Evolutionary conservation across 2,113 vertebrate species (phyloP).

Genomic region (Hemiscyllium ocellatum): DNA sequence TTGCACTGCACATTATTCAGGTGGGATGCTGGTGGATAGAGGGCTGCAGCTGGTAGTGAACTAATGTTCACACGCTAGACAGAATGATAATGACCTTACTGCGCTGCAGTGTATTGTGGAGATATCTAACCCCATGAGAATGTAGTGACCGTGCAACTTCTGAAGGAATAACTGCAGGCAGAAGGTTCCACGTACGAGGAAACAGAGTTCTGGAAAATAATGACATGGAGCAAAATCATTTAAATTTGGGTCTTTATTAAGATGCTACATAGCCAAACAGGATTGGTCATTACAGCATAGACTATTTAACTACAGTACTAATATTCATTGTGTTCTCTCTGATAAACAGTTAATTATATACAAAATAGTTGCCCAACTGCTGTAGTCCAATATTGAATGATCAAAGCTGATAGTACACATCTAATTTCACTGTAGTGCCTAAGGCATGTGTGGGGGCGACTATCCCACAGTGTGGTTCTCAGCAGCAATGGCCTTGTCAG

Average conservation of each 20-base stretch:
- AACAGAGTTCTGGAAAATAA: constrained; percentile 44
- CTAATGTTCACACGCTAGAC: too few relatives aligned
- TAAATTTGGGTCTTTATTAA: constrained; percentile 75
- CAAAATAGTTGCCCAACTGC: constrained; percentile 68
- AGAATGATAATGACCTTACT: neutral
- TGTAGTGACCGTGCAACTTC: neutral
- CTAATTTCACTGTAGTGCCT: constrained; percentile 50
- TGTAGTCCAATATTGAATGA: constrained; percentile 60
- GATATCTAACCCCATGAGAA: neutral
- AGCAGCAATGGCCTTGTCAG: constrained; percentile 56
- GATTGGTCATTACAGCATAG: constrained; percentile 77
- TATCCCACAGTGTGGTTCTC: constrained; percentile 51
- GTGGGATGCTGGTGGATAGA: neutral
- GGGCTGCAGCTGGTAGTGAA: neutral
- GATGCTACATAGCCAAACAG: constrained; percentile 96
- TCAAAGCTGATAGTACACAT: constrained; percentile 53
- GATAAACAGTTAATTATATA: constrained; percentile 67
- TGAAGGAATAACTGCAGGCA: neutral
- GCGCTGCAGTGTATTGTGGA: neutral
- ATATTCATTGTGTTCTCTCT: constrained; percentile 54
- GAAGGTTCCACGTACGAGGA: constrained; percentile 49
- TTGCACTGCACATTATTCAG: neutral
- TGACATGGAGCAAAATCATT: constrained; percentile 37
- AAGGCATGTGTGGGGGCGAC: constrained; percentile 50
- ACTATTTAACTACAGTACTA: constrained; percentile 65